Evolutionary conservation across 2,888 invertebrate species (phyloP).

Genomic region (Petrolisthes cinctipes): DNA sequence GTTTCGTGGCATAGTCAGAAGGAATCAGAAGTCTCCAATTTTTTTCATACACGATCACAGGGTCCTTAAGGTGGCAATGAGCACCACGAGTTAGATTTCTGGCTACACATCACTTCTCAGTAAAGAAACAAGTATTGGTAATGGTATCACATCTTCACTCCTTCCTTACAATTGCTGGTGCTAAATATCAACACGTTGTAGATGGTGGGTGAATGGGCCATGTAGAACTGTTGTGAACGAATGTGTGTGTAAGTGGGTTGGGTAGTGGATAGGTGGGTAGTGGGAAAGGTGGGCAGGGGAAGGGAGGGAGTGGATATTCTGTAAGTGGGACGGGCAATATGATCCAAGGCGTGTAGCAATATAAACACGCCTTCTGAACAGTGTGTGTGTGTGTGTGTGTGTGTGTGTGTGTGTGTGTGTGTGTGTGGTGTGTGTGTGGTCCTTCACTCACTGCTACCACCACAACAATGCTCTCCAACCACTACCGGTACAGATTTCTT

Average conservation of each 20-base stretch:
- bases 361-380: neutral
- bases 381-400: constrained; percentile 7
- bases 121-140: too few species aligned
- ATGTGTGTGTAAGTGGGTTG: neutral
- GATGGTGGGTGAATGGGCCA: neutral
- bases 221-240: neutral
- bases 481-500: too few species aligned
- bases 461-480: too few species aligned
- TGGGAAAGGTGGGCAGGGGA: neutral
- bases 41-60: too few species aligned
- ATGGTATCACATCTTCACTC: neutral
- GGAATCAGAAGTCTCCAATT: too few species aligned
- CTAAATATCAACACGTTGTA: neutral
- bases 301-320: too few species aligned
- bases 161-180: neutral
- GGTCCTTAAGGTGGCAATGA: too few species aligned
- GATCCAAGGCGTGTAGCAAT: constrained; percentile 14
- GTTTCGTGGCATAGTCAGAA: too few species aligned
- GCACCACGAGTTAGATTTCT: too few species aligned
- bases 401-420: neutral
- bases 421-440: too few species aligned
- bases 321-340: neutral
- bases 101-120: too few species aligned
- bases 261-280: neutral
- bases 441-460: neutral